Percentiles rank a stretch among this genome's conserved stretches.
phyloP scores from a whole-genome alignment of 92 coral and sea anemone species.

The Heliopora coerulea region DNA sequence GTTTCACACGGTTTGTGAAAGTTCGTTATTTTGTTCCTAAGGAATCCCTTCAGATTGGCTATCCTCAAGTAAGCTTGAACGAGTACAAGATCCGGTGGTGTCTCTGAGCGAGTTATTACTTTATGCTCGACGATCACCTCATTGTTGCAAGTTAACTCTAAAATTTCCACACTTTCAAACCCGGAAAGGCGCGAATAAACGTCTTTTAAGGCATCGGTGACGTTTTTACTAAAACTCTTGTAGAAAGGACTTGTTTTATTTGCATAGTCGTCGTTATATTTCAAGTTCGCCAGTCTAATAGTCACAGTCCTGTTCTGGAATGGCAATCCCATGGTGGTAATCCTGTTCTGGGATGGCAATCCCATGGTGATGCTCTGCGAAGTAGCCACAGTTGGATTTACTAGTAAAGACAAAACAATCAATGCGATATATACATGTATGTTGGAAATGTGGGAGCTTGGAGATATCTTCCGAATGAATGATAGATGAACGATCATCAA shows the following conservation, averaged over 20 bases:
- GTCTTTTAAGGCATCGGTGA: background rate
- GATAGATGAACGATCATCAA: too few species aligned
- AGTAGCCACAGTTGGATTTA: background rate
- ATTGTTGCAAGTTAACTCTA: constrained; percentile 2
- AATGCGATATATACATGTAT: too few species aligned
- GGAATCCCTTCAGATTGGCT: constrained; percentile 21
- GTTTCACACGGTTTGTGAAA: background rate
- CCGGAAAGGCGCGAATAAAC: constrained; percentile 6
- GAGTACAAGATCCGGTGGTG: too few species aligned
- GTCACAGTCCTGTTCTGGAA: constrained; percentile 18
- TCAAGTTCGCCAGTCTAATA: background rate
- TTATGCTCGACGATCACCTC: constrained; percentile 17
- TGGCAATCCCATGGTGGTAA: too few species aligned
- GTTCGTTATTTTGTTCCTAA: constrained; percentile 10
- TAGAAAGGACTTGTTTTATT: constrained; percentile 24
- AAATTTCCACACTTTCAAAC: constrained; percentile 5
- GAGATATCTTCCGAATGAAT: too few species aligned
- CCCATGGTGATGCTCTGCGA: too few species aligned
- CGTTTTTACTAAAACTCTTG: background rate
- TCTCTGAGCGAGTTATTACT: too few species aligned
- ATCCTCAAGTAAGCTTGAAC: constrained; percentile 6
- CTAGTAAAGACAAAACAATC: background rate
- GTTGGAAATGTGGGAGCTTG: too few species aligned
- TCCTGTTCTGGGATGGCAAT: background rate
- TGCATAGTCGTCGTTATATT: constrained; percentile 14